phyloP scores from a whole-genome alignment of 2,888 invertebrate genomes.

The Phytoseiulus persimilis region DNA sequence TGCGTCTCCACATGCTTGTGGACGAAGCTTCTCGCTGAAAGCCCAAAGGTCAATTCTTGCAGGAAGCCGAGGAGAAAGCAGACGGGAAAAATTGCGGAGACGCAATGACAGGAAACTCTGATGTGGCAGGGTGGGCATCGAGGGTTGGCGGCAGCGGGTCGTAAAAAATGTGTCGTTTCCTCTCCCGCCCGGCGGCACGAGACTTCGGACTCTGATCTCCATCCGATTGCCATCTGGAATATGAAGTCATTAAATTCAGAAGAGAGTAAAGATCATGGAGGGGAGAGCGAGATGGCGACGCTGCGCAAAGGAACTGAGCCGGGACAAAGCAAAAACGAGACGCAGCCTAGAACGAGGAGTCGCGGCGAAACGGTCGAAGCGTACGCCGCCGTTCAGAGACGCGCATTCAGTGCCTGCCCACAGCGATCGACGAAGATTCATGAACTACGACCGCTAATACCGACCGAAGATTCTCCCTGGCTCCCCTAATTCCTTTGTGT shows the following conservation, averaged over 20 bases:
- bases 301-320: too few species aligned
- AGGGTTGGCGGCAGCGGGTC: background rate
- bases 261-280: background rate
- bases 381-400: background rate
- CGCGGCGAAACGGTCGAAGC: background rate
- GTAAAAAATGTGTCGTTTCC: slow-evolving; percentile 38
- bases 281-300: background rate
- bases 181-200: background rate
- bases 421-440: background rate
- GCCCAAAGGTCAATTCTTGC: background rate
- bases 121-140: background rate
- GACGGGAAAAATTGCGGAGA: background rate
- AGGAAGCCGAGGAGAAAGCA: background rate
- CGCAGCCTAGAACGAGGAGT: background rate
- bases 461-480: background rate
- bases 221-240: background rate
- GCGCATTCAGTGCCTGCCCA: background rate
- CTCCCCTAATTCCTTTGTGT: background rate
- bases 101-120: slow-evolving; percentile 5
- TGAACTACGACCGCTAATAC: background rate
- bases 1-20: background rate
- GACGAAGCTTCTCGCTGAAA: background rate
- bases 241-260: background rate
- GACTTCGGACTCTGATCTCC: background rate
- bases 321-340: background rate